Conservation (phyloP, 2,888 invertebrate genomes). For the Mylabris sibirica region DNA sequence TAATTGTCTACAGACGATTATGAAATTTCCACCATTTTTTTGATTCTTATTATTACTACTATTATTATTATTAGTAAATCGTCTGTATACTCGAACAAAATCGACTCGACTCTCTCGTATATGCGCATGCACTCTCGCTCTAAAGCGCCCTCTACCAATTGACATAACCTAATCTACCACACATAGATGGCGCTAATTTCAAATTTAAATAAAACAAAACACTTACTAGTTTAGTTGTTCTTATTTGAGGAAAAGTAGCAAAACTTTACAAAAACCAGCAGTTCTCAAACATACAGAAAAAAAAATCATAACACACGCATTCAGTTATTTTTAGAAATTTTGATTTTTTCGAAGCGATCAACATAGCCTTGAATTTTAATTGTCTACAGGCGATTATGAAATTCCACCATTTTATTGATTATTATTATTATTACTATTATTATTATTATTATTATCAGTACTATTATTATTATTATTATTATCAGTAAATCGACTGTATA, state of each 20-base stretch:
- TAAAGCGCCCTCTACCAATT: too few species aligned
- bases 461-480: too few species aligned
- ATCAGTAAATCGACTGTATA: background rate
- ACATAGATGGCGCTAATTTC: background rate
- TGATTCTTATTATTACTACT: background rate
- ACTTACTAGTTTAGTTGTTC: constrained; percentile 55
- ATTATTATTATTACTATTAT: background rate
- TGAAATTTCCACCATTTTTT: background rate
- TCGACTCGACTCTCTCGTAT: too few species aligned
- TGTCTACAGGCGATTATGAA: background rate
- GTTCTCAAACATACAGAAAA: background rate
- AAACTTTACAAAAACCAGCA: too few species aligned
- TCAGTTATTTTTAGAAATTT: background rate
- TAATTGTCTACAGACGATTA: background rate
- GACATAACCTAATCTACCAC: too few species aligned
- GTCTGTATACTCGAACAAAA: too few species aligned
- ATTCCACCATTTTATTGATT: background rate
- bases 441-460: too few species aligned
- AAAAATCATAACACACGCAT: background rate
- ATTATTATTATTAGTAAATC: too few species aligned
- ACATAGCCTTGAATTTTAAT: constrained; percentile 17
- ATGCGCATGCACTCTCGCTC: too few species aligned
- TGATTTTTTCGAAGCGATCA: constrained; percentile 10
- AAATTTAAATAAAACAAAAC: background rate
- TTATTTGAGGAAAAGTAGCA: background rate